These are phyloP conservation scores for Sarcophaga peregrina DNA, from an alignment of 1,140 invertebrate species.

Conservation along the genomic window DNA sequence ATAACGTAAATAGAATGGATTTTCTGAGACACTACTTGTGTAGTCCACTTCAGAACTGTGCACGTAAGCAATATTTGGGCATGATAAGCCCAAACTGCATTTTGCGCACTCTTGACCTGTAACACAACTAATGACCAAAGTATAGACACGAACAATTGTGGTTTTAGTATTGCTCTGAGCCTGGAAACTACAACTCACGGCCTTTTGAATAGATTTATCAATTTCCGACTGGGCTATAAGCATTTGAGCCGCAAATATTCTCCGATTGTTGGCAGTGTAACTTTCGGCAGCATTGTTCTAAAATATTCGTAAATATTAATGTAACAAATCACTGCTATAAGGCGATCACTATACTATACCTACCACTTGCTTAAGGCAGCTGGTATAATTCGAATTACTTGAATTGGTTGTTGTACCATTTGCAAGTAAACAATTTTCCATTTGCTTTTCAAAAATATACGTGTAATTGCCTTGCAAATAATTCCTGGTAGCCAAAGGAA, in stretches of 20 bases:
- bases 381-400: conserved; percentile 29
- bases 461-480: neutral
- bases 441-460: neutral
- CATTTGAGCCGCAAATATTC: conserved; percentile 3
- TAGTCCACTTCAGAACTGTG: neutral
- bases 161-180: neutral
- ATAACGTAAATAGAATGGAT: conserved; percentile 16
- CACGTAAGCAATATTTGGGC: neutral
- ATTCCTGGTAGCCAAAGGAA: neutral
- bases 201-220: neutral
- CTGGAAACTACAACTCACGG: conserved; percentile 6
- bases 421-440: neutral
- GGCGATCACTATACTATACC: neutral
- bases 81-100: neutral
- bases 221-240: neutral
- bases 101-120: neutral
- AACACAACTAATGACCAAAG: neutral
- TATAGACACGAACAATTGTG: neutral
- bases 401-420: neutral
- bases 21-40: neutral
- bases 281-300: neutral
- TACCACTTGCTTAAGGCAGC: conserved; percentile 26
- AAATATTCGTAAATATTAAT: neutral
- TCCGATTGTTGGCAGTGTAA: neutral
- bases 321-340: neutral